A percentile compares a stretch with the other conserved stretches of the same genome.
Evolutionary conservation across 2,797 vertebrate genomes (phyloP).

Genomic region (Fistularia commersonii): DNA sequence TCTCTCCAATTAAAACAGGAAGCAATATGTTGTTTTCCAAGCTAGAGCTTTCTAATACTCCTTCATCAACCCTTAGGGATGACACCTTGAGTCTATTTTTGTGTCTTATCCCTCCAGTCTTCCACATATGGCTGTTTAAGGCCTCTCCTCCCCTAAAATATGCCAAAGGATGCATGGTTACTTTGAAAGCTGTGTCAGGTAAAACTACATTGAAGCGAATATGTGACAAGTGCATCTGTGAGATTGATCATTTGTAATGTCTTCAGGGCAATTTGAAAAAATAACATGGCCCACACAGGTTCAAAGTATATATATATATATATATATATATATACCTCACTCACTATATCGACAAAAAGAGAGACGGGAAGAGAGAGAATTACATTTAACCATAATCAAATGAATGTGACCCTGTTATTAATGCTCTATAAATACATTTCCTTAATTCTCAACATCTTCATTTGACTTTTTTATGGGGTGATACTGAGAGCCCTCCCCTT

Average conservation of each 20-base stretch:
- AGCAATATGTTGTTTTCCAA: constrained; percentile 78
- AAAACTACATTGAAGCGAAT: background rate
- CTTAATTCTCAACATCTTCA: background rate
- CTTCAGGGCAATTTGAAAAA: no score
- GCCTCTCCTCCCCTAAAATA: constrained; percentile 31
- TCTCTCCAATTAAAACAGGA: constrained; percentile 75
- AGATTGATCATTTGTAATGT: no score
- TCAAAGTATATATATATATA: no score
- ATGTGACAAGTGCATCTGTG: background rate
- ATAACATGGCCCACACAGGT: no score
- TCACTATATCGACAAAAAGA: no score
- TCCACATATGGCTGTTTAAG: constrained; percentile 58
- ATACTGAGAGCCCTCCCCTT: background rate
- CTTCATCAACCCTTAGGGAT: constrained; percentile 59
- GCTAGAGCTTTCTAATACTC: constrained; percentile 44
- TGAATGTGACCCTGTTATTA: no score
- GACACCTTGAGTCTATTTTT: constrained; percentile 58
- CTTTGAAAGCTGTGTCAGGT: background rate
- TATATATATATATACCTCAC: no score
- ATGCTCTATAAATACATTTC: background rate
- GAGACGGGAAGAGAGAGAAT: no score
- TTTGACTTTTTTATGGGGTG: background rate
- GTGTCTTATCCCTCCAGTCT: constrained; percentile 47
- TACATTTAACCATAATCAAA: no score
- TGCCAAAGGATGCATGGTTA: constrained; percentile 10